phyloP scores from a whole-genome alignment of 2,113 vertebrate species.

The Orientallactaga bullata region DNA sequence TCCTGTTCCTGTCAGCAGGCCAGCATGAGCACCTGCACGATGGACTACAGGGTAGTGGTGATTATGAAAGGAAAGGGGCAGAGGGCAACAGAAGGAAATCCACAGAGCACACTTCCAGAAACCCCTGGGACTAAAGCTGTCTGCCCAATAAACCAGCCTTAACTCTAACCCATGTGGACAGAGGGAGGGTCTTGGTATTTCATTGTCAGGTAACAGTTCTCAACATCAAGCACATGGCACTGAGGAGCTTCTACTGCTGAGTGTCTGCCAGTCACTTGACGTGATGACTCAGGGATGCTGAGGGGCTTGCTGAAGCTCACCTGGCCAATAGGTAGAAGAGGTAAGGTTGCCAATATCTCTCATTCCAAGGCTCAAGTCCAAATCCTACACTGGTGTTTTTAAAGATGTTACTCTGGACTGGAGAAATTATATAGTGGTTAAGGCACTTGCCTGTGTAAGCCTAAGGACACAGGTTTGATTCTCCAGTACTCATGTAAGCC shows the following conservation, averaged over 20 bases:
- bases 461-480: no score
- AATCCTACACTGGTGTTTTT: not conserved
- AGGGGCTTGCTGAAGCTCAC: accelerated
- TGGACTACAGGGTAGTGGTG: accelerated
- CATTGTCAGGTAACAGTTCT: not conserved
- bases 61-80: no score
- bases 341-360: not conserved
- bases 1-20: no score
- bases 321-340: not conserved
- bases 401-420: not conserved
- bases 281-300: no score
- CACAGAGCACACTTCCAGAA: not conserved
- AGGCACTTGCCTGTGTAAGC: not conserved
- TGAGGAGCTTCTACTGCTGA: no score
- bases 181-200: accelerated
- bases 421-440: no score
- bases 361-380: not conserved
- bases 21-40: accelerated
- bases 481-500: no score
- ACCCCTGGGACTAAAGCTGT: not conserved
- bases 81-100: not conserved
- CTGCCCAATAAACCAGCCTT: accelerated
- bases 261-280: accelerated
- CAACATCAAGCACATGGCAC: not conserved
- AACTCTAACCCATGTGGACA: not conserved